Percentiles rank a stretch among this genome's conserved stretches.
Conservation (phyloP, 1,140 invertebrate species). For the Drosophila littoralis region DNA sequence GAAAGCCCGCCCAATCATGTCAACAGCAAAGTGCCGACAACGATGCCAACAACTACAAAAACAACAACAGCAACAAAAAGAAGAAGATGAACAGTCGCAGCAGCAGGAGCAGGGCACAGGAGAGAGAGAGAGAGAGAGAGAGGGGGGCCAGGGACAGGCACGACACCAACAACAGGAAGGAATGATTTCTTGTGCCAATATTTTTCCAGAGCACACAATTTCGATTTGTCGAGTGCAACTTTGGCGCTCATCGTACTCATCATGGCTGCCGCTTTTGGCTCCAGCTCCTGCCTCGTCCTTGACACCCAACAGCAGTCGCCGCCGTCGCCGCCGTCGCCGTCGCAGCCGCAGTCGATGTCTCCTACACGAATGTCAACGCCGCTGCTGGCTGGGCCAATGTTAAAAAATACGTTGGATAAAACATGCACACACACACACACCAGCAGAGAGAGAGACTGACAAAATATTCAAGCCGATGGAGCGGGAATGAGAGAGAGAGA, state of each 20-base stretch:
- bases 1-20: conserved; percentile 79
- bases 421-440: conserved; percentile 44
- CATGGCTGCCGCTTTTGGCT: conserved; percentile 74
- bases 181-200: conserved; percentile 85
- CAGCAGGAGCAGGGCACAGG: conserved; percentile 5
- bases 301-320: conserved; percentile 59
- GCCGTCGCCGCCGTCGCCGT: conserved; percentile 37
- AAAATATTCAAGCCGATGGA: conserved; percentile 19
- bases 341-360: conserved; percentile 58
- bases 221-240: conserved; percentile 84
- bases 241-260: conserved; percentile 82
- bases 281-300: conserved; percentile 71
- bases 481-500: conserved; percentile 9
- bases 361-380: conserved; percentile 77
- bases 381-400: conserved; percentile 40
- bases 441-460: neutral
- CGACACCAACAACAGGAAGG: conserved; percentile 82
- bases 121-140: neutral
- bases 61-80: too few species aligned
- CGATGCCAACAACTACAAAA: conserved; percentile 18
- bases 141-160: conserved; percentile 23
- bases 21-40: conserved; percentile 70
- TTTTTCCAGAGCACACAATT: conserved; percentile 84
- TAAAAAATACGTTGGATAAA: conserved; percentile 56
- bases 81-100: neutral